Base-by-base conservation (phyloP, 1,140 invertebrate genomes). In the Globodera ellingtonae region DNA sequence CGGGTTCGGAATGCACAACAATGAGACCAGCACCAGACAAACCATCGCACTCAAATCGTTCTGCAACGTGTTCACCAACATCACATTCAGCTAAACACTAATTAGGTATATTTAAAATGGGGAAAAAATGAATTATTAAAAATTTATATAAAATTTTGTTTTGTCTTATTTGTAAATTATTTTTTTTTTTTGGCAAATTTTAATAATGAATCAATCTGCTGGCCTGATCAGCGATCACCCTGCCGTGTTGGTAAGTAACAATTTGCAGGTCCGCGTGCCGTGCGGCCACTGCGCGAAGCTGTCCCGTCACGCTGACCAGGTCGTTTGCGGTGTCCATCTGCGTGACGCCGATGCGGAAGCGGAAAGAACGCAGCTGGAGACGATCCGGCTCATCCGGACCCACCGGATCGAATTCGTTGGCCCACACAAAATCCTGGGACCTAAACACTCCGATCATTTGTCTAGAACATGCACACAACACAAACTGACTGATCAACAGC, bases 11-110 rank as follows among this genome's bases (percentile, higher is more conserved):
- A 98, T 97, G 88, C 98, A 98, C 69, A 98, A 93, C 83, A 97
- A 94, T 0, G 95, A 95, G n/a, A 97, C 94, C 46, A 97, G 90
- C 93, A 97, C 95, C 95, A 98, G 97, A 65, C 95, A 94, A 0
- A 93, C 90, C 0, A 95, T 94, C 15, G 95, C 95, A 73, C 96
- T 47, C 24, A 77, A 56, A 48, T 98, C 94, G 79, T 95, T 94
- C 86, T 98, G 95, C 9, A 98, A 92, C 2, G 95, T 97, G 3
- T 94, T 95, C 0, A 95, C 94, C 48, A 94, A 92, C 1, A 98
- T 95, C 18, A 96, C 91, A 84, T 98, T 94, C 88, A 97, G 97
- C 92, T 82, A 66, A 83, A 52, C 59, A 62, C n/a, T 35, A 35
- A 35, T 35, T 35, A 35, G 0, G 2, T 35, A 35, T 35, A 35